Conservation (phyloP, 2,888 invertebrate species). For the Herminia tarsipennalis region DNA sequence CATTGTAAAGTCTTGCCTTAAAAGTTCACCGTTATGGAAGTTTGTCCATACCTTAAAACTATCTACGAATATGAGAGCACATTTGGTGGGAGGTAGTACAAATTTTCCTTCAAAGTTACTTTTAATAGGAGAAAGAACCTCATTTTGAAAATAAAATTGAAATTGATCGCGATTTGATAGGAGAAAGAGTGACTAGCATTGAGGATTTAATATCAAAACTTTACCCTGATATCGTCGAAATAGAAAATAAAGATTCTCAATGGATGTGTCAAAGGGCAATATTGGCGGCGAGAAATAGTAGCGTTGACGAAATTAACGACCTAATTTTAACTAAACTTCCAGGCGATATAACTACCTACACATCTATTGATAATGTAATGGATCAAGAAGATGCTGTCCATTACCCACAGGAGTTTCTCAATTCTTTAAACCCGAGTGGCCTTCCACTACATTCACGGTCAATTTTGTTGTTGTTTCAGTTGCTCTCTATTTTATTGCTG, state of each 20-base stretch:
- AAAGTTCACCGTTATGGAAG: slow-evolving; percentile 37
- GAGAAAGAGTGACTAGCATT: slow-evolving; percentile 25
- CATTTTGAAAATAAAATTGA: slow-evolving; percentile 29
- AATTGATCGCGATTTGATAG: slow-evolving; percentile 32
- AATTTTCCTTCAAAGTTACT: slow-evolving; percentile 36
- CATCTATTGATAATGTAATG: slow-evolving; percentile 35
- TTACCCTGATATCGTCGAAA: slow-evolving; percentile 30
- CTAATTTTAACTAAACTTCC: slow-evolving; percentile 32
- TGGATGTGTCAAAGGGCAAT: slow-evolving; percentile 33
- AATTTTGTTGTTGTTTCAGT: too few relatives aligned
- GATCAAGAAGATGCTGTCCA: slow-evolving; percentile 34
- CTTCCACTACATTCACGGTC: slow-evolving; percentile 31
- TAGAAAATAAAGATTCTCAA: slow-evolving; percentile 21
- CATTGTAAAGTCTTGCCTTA: slow-evolving; percentile 23
- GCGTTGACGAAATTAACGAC: slow-evolving; percentile 29
- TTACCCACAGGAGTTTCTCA: slow-evolving; percentile 43
- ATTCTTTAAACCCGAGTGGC: slow-evolving; percentile 38
- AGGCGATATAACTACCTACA: slow-evolving; percentile 28
- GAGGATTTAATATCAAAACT: slow-evolving; percentile 24
- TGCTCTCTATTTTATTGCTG: too few relatives aligned
- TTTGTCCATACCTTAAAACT: slow-evolving; percentile 32
- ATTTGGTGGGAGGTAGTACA: slow-evolving; percentile 33
- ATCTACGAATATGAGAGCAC: slow-evolving; percentile 39
- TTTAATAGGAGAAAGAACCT: slow-evolving; percentile 26
- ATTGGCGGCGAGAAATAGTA: slow-evolving; percentile 37